phyloP scores from a whole-genome alignment of 2,113 vertebrate genomes.

The Saguinus imperator region DNA sequence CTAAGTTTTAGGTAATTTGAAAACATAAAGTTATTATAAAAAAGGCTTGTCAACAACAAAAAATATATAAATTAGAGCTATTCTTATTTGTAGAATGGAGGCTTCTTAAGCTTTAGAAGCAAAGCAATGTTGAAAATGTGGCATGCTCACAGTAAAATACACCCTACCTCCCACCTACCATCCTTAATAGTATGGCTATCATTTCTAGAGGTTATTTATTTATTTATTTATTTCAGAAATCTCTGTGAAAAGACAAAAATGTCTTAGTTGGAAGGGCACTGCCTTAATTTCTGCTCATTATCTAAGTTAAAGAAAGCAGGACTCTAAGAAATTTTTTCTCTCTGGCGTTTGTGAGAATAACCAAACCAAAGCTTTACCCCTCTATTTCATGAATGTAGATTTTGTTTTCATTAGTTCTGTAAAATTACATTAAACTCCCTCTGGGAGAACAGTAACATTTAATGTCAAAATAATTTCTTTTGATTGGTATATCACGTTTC shows the following conservation, averaged over 20 bases:
- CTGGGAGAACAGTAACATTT: conserved; percentile 9
- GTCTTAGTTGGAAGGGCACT: not conserved
- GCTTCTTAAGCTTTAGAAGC: not conserved
- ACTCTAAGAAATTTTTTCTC: not conserved
- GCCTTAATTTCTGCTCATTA: not conserved
- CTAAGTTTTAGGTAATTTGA: conserved; percentile 11
- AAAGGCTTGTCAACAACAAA: not conserved
- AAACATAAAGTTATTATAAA: conserved; percentile 17
- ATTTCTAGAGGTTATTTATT: not conserved
- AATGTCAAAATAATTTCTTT: conserved; percentile 65
- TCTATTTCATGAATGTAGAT: not conserved
- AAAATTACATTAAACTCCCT: conserved; percentile 46
- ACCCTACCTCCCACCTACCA: not conserved
- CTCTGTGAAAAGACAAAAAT: conserved; percentile 15
- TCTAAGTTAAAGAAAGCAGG: not conserved
- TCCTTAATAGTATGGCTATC: not conserved
- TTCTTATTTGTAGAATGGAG: not conserved
- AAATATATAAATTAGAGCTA: not conserved
- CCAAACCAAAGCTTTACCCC: not conserved
- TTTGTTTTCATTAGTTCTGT: not conserved
- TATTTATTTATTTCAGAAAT: conserved; percentile 29
- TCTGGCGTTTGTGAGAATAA: conserved; percentile 24
- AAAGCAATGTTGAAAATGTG: not conserved
- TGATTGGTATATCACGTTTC: conserved; percentile 52
- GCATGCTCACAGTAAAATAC: not conserved